These are phyloP conservation scores for Hetaerina titia DNA, from an alignment of 2,888 invertebrate genomes.

Conservation along the genomic window DNA sequence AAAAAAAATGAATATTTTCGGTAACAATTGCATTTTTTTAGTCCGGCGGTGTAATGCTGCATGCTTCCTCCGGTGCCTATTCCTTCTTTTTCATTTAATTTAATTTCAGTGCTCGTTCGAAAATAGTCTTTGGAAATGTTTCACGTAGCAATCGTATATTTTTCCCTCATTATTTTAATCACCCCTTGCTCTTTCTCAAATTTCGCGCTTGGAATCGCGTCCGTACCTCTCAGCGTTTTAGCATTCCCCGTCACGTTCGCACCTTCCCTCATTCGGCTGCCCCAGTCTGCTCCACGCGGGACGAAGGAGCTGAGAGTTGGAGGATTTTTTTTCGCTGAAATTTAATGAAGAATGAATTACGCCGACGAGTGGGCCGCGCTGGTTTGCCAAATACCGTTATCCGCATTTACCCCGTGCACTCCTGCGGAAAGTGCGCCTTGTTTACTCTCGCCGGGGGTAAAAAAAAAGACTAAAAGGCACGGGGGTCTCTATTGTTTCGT, in stretches of 20 bases:
- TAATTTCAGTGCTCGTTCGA: no score
- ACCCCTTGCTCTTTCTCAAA: no score
- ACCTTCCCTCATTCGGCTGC: not conserved
- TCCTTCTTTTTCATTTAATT: no score
- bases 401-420: not conserved
- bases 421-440: constrained; percentile 30
- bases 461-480: not conserved
- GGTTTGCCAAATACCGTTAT: constrained; percentile 1
- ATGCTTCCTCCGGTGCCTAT: no score
- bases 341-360: constrained; percentile 31
- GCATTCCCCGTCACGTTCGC: not conserved
- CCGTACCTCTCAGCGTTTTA: no score
- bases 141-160: no score
- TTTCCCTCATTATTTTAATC: no score
- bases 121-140: no score
- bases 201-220: no score
- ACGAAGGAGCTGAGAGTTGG: not conserved
- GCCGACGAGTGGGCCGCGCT: not conserved
- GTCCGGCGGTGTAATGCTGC: no score
- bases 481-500: not conserved
- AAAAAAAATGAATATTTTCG: no score
- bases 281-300: not conserved
- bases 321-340: not conserved
- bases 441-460: not conserved
- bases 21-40: no score